Base-by-base conservation (phyloP, 1,140 invertebrate genomes). In the Drosophila nasuta region DNA sequence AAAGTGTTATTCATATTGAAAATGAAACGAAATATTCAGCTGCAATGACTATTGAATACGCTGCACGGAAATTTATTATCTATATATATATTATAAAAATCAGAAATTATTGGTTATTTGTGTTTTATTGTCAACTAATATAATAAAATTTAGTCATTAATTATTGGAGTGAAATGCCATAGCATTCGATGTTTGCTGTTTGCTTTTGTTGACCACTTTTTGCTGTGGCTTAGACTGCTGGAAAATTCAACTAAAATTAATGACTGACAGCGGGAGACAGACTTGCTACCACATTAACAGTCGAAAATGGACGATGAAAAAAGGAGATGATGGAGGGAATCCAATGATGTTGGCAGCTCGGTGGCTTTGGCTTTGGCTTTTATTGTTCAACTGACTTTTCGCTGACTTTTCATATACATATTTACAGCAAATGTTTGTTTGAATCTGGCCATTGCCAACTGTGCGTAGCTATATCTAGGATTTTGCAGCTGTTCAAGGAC, bases 401-500 rank as follows among this genome's bases (percentile, higher is more conserved):
- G 66, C 51, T 70, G 58, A 63, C 58, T 51, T 70, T 56, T 57
- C 2, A 10, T 54, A 46, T 69, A 62, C 41, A 74, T 41, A 74
- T 52, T 56, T 70, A 63, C 65, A 68, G 65, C 33, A 49, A 62
- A 63, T 75, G 72, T 74, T 74, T 68, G 48, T 68, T 68, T 56
- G 56, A 60, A 35, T 33, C 45, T 45, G 52, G 46, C 52, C 52
- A 38, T 43, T 66, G 63, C 35, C 45, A 41, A 35, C 20, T 33
- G 48, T 25, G 20, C 20, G 20, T 33, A 45, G 35, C 48, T 28
- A 15, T 73, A 74, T 67, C 64, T 74, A 8, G 48, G 48, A 74
- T 46, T 60, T 46, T 30, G 48, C 71, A 74, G 71, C 49, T 63
- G 64, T 45, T 28, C 17, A 67, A 79, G 76, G 81, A 82, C 81